These are phyloP conservation scores for Eupithecia subumbrata DNA, from an alignment of 2,888 invertebrate species.

Conservation along the genomic window DNA sequence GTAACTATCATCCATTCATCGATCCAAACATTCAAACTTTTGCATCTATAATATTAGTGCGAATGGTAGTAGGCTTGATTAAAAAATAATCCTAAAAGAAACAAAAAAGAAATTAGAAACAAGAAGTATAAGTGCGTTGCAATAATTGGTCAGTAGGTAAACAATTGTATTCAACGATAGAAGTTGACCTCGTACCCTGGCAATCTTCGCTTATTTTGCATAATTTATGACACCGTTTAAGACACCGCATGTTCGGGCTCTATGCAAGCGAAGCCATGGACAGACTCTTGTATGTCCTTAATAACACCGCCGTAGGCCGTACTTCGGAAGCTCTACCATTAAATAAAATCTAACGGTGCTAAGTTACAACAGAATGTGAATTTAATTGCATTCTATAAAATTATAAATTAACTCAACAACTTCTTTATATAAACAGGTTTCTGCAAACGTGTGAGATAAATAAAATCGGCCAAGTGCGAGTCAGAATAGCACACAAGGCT, in stretches of 20 bases:
- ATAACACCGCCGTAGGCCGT: neutral
- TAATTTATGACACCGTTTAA: no score
- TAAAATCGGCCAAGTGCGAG: neutral
- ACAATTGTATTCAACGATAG: no score
- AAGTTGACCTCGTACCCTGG: no score
- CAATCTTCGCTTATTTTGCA: no score
- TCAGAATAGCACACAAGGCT: neutral
- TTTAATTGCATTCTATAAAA: neutral
- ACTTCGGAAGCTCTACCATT: neutral
- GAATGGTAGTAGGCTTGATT: no score
- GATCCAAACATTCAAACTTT: no score
- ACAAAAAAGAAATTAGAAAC: no score
- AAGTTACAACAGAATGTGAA: neutral
- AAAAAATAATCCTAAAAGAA: no score
- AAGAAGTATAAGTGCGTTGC: no score
- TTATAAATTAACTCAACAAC: conserved; percentile 5
- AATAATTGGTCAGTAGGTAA: no score
- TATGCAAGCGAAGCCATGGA: neutral
- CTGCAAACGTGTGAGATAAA: neutral
- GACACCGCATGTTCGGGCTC: neutral
- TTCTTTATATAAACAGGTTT: neutral
- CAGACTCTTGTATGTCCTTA: neutral
- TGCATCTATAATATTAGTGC: no score
- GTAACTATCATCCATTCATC: no score
- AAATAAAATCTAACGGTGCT: conserved; percentile 6